Conservation (phyloP, 1,140 invertebrate species). For the Macrocentrus cingulum region DNA sequence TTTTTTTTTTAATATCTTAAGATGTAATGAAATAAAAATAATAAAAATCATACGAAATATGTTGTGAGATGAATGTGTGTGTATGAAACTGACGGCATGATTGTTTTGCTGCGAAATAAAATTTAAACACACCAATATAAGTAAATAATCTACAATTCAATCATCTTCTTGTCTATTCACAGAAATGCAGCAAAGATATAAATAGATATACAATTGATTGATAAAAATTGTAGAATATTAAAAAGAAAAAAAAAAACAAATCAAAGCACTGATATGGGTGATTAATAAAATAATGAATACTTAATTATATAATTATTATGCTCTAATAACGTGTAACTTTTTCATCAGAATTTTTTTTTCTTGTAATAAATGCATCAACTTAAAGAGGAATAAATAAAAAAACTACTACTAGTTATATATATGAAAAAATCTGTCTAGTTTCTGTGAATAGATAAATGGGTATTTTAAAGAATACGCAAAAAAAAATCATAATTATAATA, state of each 20-base stretch:
- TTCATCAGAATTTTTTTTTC: no score
- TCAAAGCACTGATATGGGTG: slow-evolving; percentile 1
- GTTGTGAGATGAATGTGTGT: slow-evolving; percentile 27
- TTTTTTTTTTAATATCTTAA: slow-evolving; percentile 10
- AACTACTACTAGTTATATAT: no score
- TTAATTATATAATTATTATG: no score
- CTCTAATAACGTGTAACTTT: no score
- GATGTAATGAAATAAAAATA: slow-evolving; percentile 30
- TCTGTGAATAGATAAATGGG: slow-evolving; percentile 35
- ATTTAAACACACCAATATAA: slow-evolving; percentile 40
- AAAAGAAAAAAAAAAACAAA: slow-evolving; percentile 11
- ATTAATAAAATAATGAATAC: neutral
- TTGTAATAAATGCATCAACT: no score
- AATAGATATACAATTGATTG: neutral
- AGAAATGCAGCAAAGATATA: slow-evolving; percentile 46
- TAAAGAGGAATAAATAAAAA: no score
- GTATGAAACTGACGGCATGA: slow-evolving; percentile 40
- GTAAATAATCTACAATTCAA: slow-evolving; percentile 36
- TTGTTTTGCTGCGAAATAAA: slow-evolving; percentile 48
- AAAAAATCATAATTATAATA: slow-evolving; percentile 38
- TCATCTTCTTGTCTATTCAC: slow-evolving; percentile 46
- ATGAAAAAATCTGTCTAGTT: slow-evolving; percentile 35
- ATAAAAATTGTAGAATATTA: neutral
- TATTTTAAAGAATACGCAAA: slow-evolving; percentile 26
- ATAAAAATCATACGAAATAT: slow-evolving; percentile 35